Conservation (phyloP, 1,140 invertebrate genomes). For the Zaprionus ghesquierei region DNA sequence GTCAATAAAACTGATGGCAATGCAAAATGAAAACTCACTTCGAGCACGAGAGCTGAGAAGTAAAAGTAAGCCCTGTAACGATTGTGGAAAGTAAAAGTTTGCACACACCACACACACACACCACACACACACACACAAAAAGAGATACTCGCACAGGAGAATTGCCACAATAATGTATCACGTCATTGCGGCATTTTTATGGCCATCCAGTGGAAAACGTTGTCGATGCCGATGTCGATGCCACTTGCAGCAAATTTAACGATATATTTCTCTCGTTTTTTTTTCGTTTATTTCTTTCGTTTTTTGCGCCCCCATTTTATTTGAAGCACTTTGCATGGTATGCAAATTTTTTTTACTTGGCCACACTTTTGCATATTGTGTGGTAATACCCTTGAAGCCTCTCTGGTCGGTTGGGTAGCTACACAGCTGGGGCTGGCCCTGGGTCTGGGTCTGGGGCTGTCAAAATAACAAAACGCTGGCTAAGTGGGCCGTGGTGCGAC, state of each 20-base stretch:
- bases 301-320: slow-evolving; percentile 1
- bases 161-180: slow-evolving; percentile 47
- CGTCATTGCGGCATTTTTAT: slow-evolving; percentile 72
- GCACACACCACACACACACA: background rate
- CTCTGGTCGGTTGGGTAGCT: background rate
- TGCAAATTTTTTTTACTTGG: slow-evolving; percentile 77
- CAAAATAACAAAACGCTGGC: slow-evolving; percentile 78
- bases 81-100: slow-evolving; percentile 1
- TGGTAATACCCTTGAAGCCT: slow-evolving; percentile 27
- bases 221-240: slow-evolving; percentile 16
- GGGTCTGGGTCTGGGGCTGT: too few relatives aligned
- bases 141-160: background rate
- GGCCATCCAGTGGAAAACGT: slow-evolving; percentile 45
- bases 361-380: slow-evolving; percentile 56
- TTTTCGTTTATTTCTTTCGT: too few relatives aligned
- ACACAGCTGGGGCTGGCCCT: too few relatives aligned
- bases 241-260: slow-evolving; percentile 54
- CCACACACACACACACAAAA: background rate
- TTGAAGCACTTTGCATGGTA: slow-evolving; percentile 63
- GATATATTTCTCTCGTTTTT: slow-evolving; percentile 10
- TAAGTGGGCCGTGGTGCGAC: slow-evolving; percentile 46
- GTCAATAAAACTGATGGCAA: background rate
- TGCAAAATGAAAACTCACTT: background rate
- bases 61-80: background rate
- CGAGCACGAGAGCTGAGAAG: background rate